Base-by-base conservation (phyloP, 2,113 vertebrate genomes). In the Eolophus roseicapilla region DNA sequence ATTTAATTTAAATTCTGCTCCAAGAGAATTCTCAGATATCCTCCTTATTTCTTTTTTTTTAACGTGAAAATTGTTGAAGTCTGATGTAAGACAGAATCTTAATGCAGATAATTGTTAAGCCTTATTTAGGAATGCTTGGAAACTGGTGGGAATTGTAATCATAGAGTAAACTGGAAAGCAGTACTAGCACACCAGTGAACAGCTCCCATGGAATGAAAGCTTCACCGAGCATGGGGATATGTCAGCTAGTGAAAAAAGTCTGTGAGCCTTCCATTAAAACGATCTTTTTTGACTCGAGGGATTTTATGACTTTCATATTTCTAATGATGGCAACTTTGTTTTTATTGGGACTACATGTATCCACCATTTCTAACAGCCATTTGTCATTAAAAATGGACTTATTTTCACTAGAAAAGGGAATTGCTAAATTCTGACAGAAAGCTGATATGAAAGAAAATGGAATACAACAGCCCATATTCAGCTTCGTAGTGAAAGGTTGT, bases 1-100 rank as follows among this genome's bases (percentile, higher is more conserved):
- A 85, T 95, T 95, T 91, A 82, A 93, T 96, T 96, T 96, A 87
- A 96, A 93, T 96, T 92, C 86, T 93, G 44, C 52, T 96, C 67
- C 60, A 80, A 84, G 62, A 94, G 80, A 96, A 90, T 94, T 94
- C 91, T 91, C 74, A 94, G 52, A 92, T 94, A 92, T 79, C 70
- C 19, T 76, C 28, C 17, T 75, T 5, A 39, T 39, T 39, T 1
- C 33, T 73, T 47, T 76, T 76, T 79, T 47, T 83, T 70, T 64
- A 33, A 4, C 79, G 41, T 43, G 52, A 93, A 96, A 92, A 92
- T 90, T 84, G 29, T 69, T 88, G 31, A 55, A 59, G 68, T 68
- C 79, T 96, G 92, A 95, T 93, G 90, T 95, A 94, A 96, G 82
- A 47, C 81, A 85, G 82, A 86, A 77, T 62, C 53, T 81, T 88